These are phyloP conservation scores for Junco hyemalis DNA, from an alignment of 2,113 vertebrate genomes.

Conservation along the genomic window DNA sequence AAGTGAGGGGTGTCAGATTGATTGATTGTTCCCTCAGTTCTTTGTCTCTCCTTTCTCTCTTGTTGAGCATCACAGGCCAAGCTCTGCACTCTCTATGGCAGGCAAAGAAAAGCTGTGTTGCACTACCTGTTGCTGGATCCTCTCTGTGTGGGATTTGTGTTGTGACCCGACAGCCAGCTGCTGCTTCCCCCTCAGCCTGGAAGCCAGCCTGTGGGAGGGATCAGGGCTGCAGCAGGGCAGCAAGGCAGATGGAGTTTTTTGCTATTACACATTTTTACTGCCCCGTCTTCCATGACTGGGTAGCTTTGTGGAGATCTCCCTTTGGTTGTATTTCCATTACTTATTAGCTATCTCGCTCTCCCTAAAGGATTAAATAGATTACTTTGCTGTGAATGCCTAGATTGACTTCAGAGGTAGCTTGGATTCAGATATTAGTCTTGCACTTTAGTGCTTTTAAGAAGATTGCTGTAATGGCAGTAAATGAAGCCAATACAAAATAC, in stretches of 20 bases:
- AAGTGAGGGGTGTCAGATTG: background rate
- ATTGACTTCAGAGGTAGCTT: background rate
- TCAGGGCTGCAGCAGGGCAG: background rate
- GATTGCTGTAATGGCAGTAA: background rate
- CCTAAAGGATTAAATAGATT: background rate
- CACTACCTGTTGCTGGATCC: background rate
- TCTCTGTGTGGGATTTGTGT: background rate
- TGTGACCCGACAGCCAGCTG: background rate
- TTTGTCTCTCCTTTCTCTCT: background rate
- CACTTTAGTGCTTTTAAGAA: background rate
- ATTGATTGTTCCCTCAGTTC: background rate
- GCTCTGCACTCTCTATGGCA: rapidly evolving
- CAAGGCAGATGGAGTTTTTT: background rate
- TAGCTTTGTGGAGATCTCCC: background rate
- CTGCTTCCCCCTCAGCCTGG: background rate
- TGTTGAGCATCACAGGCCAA: background rate
- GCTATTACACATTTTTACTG: rapidly evolving
- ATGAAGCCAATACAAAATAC: background rate
- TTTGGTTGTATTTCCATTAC: background rate
- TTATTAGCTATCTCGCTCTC: background rate
- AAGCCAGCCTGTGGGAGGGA: rapidly evolving
- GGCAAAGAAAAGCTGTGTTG: background rate
- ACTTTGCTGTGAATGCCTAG: background rate
- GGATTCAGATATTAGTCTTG: background rate
- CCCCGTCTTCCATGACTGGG: rapidly evolving